Conservation (phyloP, 2,888 invertebrate genomes). For the Acanthosepion esculentum region DNA sequence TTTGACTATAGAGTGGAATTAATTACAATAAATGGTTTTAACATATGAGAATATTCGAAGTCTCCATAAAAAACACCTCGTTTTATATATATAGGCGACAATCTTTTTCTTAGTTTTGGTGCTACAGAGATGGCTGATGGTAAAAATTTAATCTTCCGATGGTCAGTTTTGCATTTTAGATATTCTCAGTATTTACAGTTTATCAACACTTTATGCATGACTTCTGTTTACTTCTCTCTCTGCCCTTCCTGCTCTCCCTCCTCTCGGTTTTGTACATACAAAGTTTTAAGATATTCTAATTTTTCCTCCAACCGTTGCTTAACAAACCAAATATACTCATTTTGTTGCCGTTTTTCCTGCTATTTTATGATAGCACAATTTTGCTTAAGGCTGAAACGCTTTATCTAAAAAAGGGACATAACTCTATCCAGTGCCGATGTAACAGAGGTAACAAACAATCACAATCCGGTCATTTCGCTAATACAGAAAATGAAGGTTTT, state of each 20-base stretch:
- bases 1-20: too few species aligned
- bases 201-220: too few species aligned
- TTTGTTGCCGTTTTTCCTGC: background rate
- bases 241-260: background rate
- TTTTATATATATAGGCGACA: too few species aligned
- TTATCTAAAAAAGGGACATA: background rate
- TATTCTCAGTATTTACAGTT: too few species aligned
- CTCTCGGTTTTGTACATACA: background rate
- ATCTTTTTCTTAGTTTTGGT: background rate
- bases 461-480: background rate
- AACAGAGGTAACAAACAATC: background rate
- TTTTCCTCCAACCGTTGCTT: background rate
- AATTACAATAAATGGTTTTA: too few species aligned
- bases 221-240: too few species aligned
- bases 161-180: too few species aligned
- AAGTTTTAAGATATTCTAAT: background rate
- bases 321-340: background rate
- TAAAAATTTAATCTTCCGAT: too few species aligned
- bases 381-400: background rate
- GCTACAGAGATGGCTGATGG: too few species aligned
- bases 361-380: background rate
- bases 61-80: too few species aligned
- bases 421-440: background rate
- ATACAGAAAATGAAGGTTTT: background rate
- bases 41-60: too few species aligned